Evolutionary conservation across 2,797 vertebrate species (phyloP).

Genomic region (Eurystomus glaucurus): DNA sequence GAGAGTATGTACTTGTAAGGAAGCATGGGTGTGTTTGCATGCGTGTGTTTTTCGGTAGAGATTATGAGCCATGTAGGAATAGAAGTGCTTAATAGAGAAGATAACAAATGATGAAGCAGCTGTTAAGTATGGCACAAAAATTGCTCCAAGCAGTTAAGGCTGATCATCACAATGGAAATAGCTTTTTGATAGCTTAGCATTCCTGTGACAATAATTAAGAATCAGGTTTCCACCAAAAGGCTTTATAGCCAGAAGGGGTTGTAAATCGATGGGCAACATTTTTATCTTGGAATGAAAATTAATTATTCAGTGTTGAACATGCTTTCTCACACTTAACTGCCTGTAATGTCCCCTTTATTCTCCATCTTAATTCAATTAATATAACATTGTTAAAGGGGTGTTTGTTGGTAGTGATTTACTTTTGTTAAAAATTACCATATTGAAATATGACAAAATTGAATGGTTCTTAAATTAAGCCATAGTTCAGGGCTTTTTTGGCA

Average conservation of each 20-base stretch:
- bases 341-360: slow-evolving; percentile 52
- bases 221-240: slow-evolving; percentile 85
- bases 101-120: slow-evolving; percentile 85
- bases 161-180: slow-evolving; percentile 82
- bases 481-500: slow-evolving; percentile 40
- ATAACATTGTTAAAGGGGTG: slow-evolving; percentile 41
- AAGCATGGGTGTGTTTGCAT: background rate
- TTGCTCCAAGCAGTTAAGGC: slow-evolving; percentile 80
- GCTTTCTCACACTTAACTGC: slow-evolving; percentile 80
- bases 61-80: background rate
- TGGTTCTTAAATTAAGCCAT: slow-evolving; percentile 44
- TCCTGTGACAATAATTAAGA: slow-evolving; percentile 86
- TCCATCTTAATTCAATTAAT: slow-evolving; percentile 66
- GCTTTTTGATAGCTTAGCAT: slow-evolving; percentile 82
- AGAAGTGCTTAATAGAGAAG: slow-evolving; percentile 70
- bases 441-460: slow-evolving; percentile 55
- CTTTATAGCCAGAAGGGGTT: slow-evolving; percentile 83
- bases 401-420: slow-evolving; percentile 47
- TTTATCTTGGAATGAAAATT: slow-evolving; percentile 84
- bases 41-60: background rate
- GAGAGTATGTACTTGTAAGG: background rate
- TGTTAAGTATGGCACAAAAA: slow-evolving; percentile 77
- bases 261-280: slow-evolving; percentile 87
- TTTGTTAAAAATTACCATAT: slow-evolving; percentile 55
- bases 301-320: slow-evolving; percentile 86